Evolutionary conservation across 2,888 invertebrate genomes (phyloP).

Genomic region (Pseudococcus viburni): DNA sequence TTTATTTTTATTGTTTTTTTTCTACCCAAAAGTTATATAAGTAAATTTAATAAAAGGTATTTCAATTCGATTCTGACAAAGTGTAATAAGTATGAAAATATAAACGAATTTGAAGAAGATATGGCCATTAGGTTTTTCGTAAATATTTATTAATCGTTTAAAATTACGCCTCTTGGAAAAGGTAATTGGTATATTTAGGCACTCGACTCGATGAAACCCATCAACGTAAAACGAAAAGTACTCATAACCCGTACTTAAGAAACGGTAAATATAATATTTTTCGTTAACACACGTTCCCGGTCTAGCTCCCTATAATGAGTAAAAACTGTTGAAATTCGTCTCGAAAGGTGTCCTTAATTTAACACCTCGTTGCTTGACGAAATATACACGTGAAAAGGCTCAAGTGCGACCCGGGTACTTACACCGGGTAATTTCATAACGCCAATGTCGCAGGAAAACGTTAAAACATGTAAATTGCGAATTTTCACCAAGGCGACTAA

Average conservation of each 20-base stretch:
- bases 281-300: background rate
- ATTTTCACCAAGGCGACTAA: background rate
- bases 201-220: too few relatives aligned
- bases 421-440: background rate
- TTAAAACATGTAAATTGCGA: background rate
- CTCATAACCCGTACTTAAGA: background rate
- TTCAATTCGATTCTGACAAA: too few relatives aligned
- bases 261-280: background rate
- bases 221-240: too few relatives aligned
- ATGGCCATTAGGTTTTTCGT: too few relatives aligned
- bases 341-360: background rate
- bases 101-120: too few relatives aligned
- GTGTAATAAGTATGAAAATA: too few relatives aligned
- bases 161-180: too few relatives aligned
- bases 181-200: too few relatives aligned
- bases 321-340: conserved; percentile 9
- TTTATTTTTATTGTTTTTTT: background rate
- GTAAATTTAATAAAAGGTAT: too few relatives aligned
- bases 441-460: background rate
- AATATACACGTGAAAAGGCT: background rate
- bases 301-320: background rate
- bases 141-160: too few relatives aligned
- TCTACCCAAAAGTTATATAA: too few relatives aligned
- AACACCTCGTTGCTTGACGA: background rate
- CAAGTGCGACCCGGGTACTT: background rate